Evolutionary conservation across 2,888 invertebrate species (phyloP).

Genomic region (Halictus ligatus): DNA sequence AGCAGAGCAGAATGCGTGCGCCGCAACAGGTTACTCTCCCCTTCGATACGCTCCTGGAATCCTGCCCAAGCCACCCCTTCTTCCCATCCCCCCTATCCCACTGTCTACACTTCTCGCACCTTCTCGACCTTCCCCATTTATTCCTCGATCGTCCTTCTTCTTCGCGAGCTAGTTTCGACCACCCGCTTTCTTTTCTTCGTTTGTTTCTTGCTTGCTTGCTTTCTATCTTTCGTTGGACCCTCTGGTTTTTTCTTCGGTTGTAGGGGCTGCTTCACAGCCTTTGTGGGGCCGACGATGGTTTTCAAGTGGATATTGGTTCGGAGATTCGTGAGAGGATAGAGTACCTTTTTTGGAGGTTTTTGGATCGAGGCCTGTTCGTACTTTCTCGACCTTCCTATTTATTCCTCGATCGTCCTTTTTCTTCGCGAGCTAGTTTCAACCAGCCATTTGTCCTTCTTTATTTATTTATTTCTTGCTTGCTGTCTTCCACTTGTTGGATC

Average conservation of each 20-base stretch:
- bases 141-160: neutral
- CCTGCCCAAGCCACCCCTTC: neutral
- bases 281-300: too few species aligned
- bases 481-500: neutral
- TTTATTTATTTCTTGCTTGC: neutral
- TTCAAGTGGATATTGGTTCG: neutral
- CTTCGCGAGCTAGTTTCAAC: neutral
- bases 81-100: neutral
- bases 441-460: neutral
- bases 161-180: neutral
- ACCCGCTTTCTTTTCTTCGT: neutral
- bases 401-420: neutral
- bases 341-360: neutral
- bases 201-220: neutral
- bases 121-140: conserved; percentile 36
- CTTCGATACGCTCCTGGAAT: conserved; percentile 64
- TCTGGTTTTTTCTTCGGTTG: neutral
- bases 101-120: conserved; percentile 1
- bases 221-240: neutral
- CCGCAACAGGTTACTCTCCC: conserved; percentile 81
- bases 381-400: conserved; percentile 26
- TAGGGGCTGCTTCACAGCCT: neutral
- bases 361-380: neutral
- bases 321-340: neutral
- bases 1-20: conserved; percentile 75